These are phyloP conservation scores for Danaus chrysippus DNA, from an alignment of 2,888 invertebrate genomes.

Conservation along the genomic window DNA sequence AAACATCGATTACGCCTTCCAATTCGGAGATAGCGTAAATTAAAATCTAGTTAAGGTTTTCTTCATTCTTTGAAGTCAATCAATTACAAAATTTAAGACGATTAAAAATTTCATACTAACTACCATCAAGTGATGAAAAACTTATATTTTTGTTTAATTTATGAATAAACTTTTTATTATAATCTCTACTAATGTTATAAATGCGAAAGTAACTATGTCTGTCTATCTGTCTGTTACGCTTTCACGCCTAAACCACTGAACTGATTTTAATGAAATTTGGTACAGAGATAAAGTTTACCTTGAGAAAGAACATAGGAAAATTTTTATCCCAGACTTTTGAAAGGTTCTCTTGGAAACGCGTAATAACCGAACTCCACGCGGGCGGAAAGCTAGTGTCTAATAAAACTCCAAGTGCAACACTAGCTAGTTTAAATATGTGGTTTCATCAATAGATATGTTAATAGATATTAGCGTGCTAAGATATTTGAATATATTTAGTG, in stretches of 20 bases:
- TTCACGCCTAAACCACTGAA: too few species aligned
- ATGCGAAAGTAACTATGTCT: not conserved
- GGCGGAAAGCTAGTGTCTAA: too few species aligned
- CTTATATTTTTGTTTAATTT: too few species aligned
- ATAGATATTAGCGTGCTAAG: conserved; percentile 19
- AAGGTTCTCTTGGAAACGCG: too few species aligned
- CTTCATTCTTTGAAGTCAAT: conserved; percentile 9
- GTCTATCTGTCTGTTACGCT: too few species aligned
- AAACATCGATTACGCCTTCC: conserved; percentile 25
- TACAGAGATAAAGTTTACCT: too few species aligned
- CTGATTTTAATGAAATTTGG: too few species aligned
- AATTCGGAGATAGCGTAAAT: conserved; percentile 18
- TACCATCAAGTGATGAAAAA: too few species aligned
- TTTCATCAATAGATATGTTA: conserved; percentile 17
- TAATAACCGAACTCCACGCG: too few species aligned
- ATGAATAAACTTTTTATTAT: not conserved
- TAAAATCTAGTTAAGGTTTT: conserved; percentile 11
- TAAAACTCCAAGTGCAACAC: not conserved
- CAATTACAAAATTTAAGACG: not conserved
- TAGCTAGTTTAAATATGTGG: conserved; percentile 15
- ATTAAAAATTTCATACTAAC: not conserved
- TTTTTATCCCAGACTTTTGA: too few species aligned
- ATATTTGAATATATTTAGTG: conserved; percentile 10
- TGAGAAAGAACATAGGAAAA: too few species aligned
- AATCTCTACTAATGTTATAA: not conserved